Evolutionary conservation across 2,888 invertebrate genomes (phyloP).

Genomic region (Mechanitis messenoides): DNA sequence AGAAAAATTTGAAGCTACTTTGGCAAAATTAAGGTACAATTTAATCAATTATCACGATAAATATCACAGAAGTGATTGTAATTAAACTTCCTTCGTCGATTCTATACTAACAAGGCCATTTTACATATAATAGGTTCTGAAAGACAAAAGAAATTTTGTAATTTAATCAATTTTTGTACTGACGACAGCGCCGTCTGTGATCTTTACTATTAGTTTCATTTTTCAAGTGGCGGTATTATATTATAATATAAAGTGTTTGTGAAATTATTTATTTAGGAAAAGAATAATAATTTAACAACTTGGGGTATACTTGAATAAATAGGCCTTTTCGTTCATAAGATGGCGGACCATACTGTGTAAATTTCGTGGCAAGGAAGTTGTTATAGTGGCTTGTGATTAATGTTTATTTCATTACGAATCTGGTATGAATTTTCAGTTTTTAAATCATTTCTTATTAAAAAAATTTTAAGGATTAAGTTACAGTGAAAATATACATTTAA

Average conservation of each 20-base stretch:
- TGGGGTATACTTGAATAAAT: conserved; percentile 22
- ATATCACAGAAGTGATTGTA: conserved; percentile 7
- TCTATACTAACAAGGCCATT: conserved; percentile 17
- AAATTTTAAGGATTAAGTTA: too few species aligned
- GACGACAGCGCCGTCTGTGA: conserved; percentile 68
- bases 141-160: conserved; percentile 17
- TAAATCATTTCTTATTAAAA: too few species aligned
- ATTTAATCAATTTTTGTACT: conserved; percentile 36
- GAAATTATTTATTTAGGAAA: conserved; percentile 13
- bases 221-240: conserved; percentile 53
- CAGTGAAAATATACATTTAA: too few species aligned
- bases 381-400: conserved; percentile 12
- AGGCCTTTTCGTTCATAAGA: conserved; percentile 32
- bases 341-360: conserved; percentile 36
- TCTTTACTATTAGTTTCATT: conserved; percentile 38
- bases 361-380: conserved; percentile 19
- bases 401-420: conserved; percentile 2
- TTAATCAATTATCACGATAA: conserved; percentile 15
- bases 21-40: conserved; percentile 33
- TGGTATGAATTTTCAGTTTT: too few species aligned
- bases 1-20: conserved; percentile 53
- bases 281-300: conserved; percentile 24
- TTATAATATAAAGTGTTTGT: conserved; percentile 28
- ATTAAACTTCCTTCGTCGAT: background rate
- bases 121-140: conserved; percentile 7